Conservation (phyloP, 2,113 vertebrate species). For the Carassius gibelio region DNA sequence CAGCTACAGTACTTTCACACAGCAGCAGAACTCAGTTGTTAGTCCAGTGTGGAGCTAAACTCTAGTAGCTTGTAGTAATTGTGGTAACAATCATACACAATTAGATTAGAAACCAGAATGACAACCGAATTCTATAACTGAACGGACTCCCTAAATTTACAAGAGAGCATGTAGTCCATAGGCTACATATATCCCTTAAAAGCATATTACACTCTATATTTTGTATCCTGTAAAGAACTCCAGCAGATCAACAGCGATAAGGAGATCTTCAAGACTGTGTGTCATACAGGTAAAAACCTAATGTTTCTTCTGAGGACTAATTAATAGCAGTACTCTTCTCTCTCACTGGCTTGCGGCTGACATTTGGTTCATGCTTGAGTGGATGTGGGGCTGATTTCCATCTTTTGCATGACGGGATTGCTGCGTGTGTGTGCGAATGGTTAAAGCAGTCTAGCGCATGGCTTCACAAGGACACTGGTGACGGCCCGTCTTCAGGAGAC, state of each 20-base stretch:
- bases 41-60: background rate
- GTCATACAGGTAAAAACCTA: conserved; percentile 64
- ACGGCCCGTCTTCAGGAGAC: conserved; percentile 61
- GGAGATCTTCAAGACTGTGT: conserved; percentile 63
- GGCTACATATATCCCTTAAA: background rate
- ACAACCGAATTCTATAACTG: too few species aligned
- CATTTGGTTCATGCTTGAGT: conserved; percentile 84
- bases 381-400: conserved; percentile 78
- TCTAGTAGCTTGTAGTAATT: background rate
- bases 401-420: conserved; percentile 75
- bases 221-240: background rate
- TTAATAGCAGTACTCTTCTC: conserved; percentile 75
- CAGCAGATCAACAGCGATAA: conserved; percentile 71
- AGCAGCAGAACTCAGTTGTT: background rate
- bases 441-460: conserved; percentile 58
- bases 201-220: conserved; percentile 18
- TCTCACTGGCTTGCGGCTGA: conserved; percentile 73
- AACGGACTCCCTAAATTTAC: too few species aligned
- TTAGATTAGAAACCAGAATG: too few species aligned
- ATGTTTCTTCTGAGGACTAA: conserved; percentile 70
- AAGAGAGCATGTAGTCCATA: too few species aligned
- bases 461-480: conserved; percentile 68
- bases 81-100: background rate
- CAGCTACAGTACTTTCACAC: background rate
- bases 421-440: conserved; percentile 45